Percentiles rank a stretch among this genome's conserved stretches.
Conservation (phyloP, 2,888 invertebrate genomes). For the Machimus rusticus region DNA sequence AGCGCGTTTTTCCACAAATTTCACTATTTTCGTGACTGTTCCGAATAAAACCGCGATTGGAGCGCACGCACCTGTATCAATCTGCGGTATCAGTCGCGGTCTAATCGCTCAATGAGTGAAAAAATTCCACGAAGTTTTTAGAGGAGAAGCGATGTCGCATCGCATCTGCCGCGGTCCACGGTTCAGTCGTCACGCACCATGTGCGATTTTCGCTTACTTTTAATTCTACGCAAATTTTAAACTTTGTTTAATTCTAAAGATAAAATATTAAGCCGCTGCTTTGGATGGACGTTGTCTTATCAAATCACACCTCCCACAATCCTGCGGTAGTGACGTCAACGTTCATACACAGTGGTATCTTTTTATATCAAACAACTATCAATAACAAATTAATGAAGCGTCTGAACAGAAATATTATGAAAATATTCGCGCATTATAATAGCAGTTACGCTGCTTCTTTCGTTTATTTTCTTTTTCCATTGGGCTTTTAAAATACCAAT, state of each 20-base stretch:
- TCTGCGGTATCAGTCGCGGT: neutral
- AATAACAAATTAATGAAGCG: neutral
- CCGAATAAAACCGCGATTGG: neutral
- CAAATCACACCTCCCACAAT: neutral
- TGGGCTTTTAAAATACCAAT: too few species aligned
- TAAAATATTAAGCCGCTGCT: neutral
- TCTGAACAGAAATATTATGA: neutral
- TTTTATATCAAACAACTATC: neutral
- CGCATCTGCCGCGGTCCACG: neutral
- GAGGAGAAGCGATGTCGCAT: neutral
- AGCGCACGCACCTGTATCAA: neutral
- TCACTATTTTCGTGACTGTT: neutral
- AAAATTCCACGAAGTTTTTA: neutral
- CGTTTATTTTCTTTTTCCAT: neutral
- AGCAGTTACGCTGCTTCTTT: neutral
- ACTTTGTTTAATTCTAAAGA: neutral
- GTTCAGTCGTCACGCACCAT: conserved; percentile 8
- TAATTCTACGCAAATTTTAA: neutral
- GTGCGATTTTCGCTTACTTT: neutral
- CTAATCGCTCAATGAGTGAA: neutral
- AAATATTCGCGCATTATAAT: neutral
- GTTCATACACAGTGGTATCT: neutral
- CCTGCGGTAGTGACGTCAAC: neutral
- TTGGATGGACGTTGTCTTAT: neutral
- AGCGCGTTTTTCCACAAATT: neutral